These are phyloP conservation scores for Catonia carolina DNA, from an alignment of 2,888 invertebrate genomes.

Conservation along the genomic window DNA sequence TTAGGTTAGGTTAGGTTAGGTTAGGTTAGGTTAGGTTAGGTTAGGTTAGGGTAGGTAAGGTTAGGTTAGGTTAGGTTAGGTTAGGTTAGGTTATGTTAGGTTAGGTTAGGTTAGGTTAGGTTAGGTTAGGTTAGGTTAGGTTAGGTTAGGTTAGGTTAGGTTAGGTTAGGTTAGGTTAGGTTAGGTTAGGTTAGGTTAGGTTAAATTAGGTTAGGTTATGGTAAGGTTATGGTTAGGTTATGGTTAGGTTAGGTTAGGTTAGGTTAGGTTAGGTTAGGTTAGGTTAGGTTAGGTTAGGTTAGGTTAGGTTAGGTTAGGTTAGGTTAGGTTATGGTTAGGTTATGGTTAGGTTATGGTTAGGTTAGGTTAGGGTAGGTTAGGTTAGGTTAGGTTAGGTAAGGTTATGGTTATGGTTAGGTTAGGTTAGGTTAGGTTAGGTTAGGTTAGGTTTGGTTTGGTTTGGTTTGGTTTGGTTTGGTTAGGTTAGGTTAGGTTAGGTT, in stretches of 20 bases:
- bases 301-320: conserved; percentile 6
- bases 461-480: conserved; percentile 20
- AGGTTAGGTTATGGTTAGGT: no score
- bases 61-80: conserved; percentile 25
- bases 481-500: conserved; percentile 19
- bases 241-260: no score
- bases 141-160: conserved; percentile 27
- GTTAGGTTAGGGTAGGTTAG: no score
- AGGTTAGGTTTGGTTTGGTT: conserved; percentile 15
- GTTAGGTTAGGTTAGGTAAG: no score
- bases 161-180: conserved; percentile 12
- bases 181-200: conserved; percentile 24
- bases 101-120: conserved; percentile 13
- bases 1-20: conserved; percentile 21
- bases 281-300: conserved; percentile 16
- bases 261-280: conserved; percentile 11
- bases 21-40: conserved; percentile 5
- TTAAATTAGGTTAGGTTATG: no score
- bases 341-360: no score
- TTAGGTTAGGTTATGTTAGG: no score
- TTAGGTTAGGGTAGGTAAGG: conserved; percentile 8
- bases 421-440: conserved; percentile 12
- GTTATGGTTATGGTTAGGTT: conserved; percentile 26
- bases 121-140: conserved; percentile 19
- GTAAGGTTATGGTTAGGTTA: no score